Percentiles rank a stretch among this genome's conserved stretches.
Conservation (phyloP, 2,888 invertebrate species). For the Gandaritis pyraliata region DNA sequence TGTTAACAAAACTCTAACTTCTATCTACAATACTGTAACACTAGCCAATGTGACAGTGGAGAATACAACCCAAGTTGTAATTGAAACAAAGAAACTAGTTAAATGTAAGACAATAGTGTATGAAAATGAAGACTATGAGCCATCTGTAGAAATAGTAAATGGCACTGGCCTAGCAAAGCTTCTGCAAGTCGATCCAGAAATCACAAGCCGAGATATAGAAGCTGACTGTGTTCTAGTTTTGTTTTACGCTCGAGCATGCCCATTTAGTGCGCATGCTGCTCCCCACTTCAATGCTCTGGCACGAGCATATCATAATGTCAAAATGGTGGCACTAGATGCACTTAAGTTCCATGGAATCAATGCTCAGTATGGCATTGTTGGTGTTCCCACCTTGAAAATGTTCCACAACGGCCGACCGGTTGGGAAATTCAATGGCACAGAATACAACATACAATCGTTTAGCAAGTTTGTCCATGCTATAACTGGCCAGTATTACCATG, state of each 20-base stretch:
- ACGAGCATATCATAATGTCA: conserved; percentile 92
- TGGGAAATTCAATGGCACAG: conserved; percentile 92
- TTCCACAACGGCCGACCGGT: conserved; percentile 95
- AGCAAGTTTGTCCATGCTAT: conserved; percentile 90
- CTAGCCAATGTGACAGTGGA: conserved; percentile 71
- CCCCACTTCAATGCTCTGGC: conserved; percentile 96
- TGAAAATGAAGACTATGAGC: conserved; percentile 68
- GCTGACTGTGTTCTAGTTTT: conserved; percentile 91
- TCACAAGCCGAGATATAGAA: conserved; percentile 86
- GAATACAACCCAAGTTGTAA: conserved; percentile 64
- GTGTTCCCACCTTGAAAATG: conserved; percentile 94
- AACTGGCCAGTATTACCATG: conserved; percentile 88
- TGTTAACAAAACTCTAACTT: conserved; percentile 76
- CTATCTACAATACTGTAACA: conserved; percentile 74
- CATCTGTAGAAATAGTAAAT: conserved; percentile 87
- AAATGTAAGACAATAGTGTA: conserved; percentile 72
- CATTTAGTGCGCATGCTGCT: conserved; percentile 95
- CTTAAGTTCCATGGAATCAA: conserved; percentile 92
- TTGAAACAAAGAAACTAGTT: conserved; percentile 75
- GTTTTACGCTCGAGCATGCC: conserved; percentile 95
- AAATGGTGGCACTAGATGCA: conserved; percentile 96
- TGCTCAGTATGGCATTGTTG: conserved; percentile 95
- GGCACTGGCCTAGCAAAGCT: conserved; percentile 88
- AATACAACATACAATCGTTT: conserved; percentile 91
- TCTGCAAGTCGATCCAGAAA: conserved; percentile 85